Evolutionary conservation across 2,888 invertebrate species (phyloP), one percentile per base, ranked within the genome.

Genomic region (Hypsopygia costalis): DNA sequence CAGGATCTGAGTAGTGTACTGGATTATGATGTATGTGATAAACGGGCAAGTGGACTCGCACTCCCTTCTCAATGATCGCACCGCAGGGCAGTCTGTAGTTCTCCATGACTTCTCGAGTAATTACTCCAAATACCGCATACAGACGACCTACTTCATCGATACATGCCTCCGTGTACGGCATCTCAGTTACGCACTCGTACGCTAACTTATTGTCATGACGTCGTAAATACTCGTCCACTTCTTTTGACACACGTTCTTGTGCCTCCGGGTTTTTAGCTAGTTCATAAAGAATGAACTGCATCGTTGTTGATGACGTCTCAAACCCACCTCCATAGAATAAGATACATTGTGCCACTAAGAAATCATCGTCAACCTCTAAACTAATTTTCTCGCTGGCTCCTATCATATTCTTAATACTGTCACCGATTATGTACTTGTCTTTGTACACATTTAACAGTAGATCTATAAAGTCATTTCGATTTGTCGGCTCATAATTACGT

Each of bases 301-400:
- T 34, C 0, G 63, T 60, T 0, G 48, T 53, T 0, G 67, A 43
- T 3, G 68, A 60, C 0, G 69, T 66, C 32, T 69, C 66, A 33
- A 47, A 68, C 0, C 69, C 69, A 12, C 62, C 67, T 3, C 47
- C 55, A 20, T 67, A 69, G 12, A 92, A 89, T 0, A 87, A 53
- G 16, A 87, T 76, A 16, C 37, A 31, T 20, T 37, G 37, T 1
- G 31, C 21, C n/a, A 37, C 31, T 8, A 0, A 7, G 3, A 37
- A 7, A 1, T 37, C 37, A 11, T 37, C 37, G 6, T 30, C 31
- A n/a, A 30, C 22, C n/a, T 31, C 8, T 1, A 31, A 4, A 8
- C 7, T 22, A 1, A 37, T 30, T 30, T 11, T 37, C n/a, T 22
- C 22, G 16, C 10, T 9, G 3, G 10, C 37, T 6, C 31, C 37